phyloP scores from a whole-genome alignment of 2,797 vertebrate species.

The Coendou prehensilis region DNA sequence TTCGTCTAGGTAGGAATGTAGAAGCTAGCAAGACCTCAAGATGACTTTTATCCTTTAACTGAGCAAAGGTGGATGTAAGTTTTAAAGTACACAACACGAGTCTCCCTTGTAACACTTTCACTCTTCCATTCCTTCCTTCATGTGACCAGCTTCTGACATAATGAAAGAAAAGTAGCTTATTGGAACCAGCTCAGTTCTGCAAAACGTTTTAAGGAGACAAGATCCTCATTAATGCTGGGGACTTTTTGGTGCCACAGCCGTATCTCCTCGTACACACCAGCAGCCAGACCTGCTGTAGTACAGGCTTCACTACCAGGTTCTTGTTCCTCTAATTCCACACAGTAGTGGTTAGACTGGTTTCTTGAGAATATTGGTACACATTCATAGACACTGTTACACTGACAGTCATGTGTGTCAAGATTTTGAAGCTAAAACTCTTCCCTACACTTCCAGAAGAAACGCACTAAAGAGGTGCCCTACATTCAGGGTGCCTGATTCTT shows the following conservation, averaged over 20 bases:
- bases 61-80: not conserved
- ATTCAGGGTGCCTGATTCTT: constrained; percentile 30
- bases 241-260: not conserved
- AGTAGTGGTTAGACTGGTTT: not conserved
- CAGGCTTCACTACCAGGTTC: not conserved
- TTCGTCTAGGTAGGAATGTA: not conserved
- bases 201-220: constrained; percentile 47
- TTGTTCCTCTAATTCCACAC: not conserved
- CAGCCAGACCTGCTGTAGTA: not conserved
- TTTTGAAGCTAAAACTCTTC: not conserved
- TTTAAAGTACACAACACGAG: not conserved
- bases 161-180: constrained; percentile 27
- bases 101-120: not conserved
- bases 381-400: not conserved
- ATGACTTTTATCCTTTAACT: not conserved
- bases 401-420: not conserved
- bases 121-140: not conserved
- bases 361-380: not conserved
- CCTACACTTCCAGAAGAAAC: not conserved
- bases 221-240: constrained; percentile 24
- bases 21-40: not conserved
- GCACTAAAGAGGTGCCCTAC: not conserved
- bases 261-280: not conserved
- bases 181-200: not conserved
- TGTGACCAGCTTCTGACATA: constrained; percentile 26